A percentile compares a stretch with the other conserved stretches of the same genome.
phyloP scores from a whole-genome alignment of 2,113 vertebrate species.

The Gasterosteus nipponicus region DNA sequence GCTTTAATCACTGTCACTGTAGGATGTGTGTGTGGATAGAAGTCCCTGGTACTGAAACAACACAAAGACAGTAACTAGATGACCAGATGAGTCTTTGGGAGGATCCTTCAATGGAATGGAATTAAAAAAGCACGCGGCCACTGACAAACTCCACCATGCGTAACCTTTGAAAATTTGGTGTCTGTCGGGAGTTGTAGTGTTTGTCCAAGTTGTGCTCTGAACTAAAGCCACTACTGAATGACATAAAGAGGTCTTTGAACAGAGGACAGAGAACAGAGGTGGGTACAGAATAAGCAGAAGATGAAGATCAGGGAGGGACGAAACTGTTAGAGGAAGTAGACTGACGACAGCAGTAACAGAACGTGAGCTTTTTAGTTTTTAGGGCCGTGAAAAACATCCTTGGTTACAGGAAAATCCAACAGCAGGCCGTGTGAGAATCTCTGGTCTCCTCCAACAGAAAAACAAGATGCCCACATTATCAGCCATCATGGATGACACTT shows the following conservation, averaged over 20 bases:
- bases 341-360: constrained; percentile 27
- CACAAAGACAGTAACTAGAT: constrained; percentile 8
- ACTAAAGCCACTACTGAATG: constrained; percentile 33
- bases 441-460: constrained; percentile 21
- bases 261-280: constrained; percentile 5
- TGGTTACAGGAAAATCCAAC: constrained; percentile 47
- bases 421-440: constrained; percentile 42
- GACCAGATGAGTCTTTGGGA: constrained; percentile 30
- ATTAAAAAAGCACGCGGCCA: constrained; percentile 21
- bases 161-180: constrained; percentile 35
- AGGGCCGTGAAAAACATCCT: constrained; percentile 52
- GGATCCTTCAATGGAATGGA: constrained; percentile 21
- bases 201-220: constrained; percentile 27
- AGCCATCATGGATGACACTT: constrained; percentile 49
- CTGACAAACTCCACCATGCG: constrained; percentile 54
- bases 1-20: neutral
- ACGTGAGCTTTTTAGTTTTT: constrained; percentile 29
- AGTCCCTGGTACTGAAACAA: constrained; percentile 10
- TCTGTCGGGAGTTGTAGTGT: constrained; percentile 16
- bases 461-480: constrained; percentile 57
- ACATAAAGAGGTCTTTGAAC: constrained; percentile 35
- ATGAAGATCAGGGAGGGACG: constrained; percentile 14
- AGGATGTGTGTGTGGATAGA: neutral
- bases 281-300: constrained; percentile 2
- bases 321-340: constrained; percentile 17